phyloP scores from a whole-genome alignment of 2,113 vertebrate genomes.

The Arothron firmamentum region DNA sequence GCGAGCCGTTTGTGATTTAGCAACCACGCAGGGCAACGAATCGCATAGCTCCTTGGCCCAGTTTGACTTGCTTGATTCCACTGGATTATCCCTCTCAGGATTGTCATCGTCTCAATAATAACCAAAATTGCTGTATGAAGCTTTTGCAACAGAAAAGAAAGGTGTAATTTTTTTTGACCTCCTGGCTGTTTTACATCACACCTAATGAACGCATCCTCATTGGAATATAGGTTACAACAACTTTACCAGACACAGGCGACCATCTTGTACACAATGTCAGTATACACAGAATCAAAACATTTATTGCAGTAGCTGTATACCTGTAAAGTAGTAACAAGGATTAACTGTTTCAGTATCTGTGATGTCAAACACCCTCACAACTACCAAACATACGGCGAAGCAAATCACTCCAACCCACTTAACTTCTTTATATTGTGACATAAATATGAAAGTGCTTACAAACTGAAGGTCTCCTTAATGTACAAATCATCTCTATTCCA shows the following conservation, averaged over 20 bases:
- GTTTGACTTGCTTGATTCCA: background rate
- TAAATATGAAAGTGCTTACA: conserved; percentile 87
- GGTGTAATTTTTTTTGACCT: background rate
- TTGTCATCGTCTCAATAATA: conserved; percentile 11
- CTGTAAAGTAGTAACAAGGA: conserved; percentile 98
- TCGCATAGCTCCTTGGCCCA: background rate
- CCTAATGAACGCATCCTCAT: no score
- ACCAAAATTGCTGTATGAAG: background rate
- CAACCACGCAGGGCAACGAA: conserved; percentile 3
- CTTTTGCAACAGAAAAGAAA: background rate
- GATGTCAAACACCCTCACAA: conserved; percentile 96
- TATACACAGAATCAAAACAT: conserved; percentile 90
- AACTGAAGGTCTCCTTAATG: conserved; percentile 81
- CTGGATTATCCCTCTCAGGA: background rate
- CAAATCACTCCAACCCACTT: conserved; percentile 88
- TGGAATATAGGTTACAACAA: background rate
- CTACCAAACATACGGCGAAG: conserved; percentile 95
- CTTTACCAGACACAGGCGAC: conserved; percentile 18
- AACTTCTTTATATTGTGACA: conserved; percentile 83
- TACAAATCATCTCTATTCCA: conserved; percentile 80
- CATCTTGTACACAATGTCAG: conserved; percentile 54
- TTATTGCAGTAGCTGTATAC: conserved; percentile 99
- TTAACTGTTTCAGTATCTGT: conserved; percentile 98
- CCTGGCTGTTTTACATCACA: no score
- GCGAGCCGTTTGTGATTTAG: conserved; percentile 10